Base-by-base conservation (phyloP, 2,888 invertebrate genomes). In the Trypoxylon attenuatum region DNA sequence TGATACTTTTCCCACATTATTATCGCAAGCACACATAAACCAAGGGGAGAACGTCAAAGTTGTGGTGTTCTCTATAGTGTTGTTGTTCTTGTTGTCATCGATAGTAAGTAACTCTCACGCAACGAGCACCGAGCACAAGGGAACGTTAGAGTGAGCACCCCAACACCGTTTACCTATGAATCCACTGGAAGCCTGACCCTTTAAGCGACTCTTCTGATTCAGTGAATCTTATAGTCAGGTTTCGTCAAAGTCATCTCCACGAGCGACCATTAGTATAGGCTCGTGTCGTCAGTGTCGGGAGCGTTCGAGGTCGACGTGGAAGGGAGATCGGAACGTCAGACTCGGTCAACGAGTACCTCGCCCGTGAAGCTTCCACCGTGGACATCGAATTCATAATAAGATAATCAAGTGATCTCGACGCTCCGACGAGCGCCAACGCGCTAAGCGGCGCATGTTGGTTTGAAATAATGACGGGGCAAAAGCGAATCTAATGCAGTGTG, bases 171-270 rank as follows among this genome's bases (percentile, higher is more conserved):
- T 41, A 23, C 59, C 18, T n/a, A 13, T 39, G 18, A 29, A 41
- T 23, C 15, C 55, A n/a, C n/a, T n/a, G n/a, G n/a, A n/a, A n/a
- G n/a, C n/a, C n/a, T 47, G 46, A 46, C 71, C 73, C 63, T 71
- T 63, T 45, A 60, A 58, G 10, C 39, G 57, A 42, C 56, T 49
- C 33, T 74, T 76, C 73, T 63, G 65, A 68, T 62, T 60, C 68
- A 71, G 8, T 65, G 73, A 72, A 27, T 61, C 41, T 56, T 33
- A 54, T 43, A 19, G 50, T 47, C 56, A 58, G 69, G 56, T 55
- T 59, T n/a, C 56, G 50, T 1, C 51, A 15, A 60, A 63, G 56
- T 61, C 65, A 56, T 43, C 22, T 43, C 69, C 13, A 47, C 38
- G 61, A 22, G 59, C 61, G 64, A 72, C 72, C 73, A 61, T 72